Percentiles rank a stretch among this genome's conserved stretches.
phyloP scores from a whole-genome alignment of 2,113 vertebrate species.

The Perca schrenkii region DNA sequence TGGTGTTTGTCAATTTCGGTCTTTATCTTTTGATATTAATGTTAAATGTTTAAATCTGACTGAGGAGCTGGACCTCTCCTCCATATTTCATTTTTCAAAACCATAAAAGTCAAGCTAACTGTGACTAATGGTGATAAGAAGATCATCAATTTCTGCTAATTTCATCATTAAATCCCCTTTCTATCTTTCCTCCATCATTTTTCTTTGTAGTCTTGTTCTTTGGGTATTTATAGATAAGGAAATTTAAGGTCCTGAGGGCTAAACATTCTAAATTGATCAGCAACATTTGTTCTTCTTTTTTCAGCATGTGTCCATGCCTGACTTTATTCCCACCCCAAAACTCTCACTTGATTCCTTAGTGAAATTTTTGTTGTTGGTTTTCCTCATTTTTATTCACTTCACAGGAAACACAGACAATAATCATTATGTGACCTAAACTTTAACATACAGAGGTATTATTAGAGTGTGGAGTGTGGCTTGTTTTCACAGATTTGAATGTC shows the following conservation, averaged over 20 bases:
- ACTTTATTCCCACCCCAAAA: not conserved
- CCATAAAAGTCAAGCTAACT: constrained; percentile 26
- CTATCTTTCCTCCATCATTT: not conserved
- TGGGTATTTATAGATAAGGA: constrained; percentile 23
- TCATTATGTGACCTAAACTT: not conserved
- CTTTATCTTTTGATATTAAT: not conserved
- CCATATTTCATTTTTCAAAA: constrained; percentile 13
- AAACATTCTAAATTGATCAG: constrained; percentile 24
- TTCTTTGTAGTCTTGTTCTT: constrained; percentile 10
- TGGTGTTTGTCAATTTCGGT: constrained; percentile 16
- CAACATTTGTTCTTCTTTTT: not conserved
- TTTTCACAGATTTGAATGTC: not conserved
- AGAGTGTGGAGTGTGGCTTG: not conserved
- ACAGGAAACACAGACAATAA: not conserved
- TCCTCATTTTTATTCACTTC: constrained; percentile 12
- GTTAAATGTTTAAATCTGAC: constrained; percentile 24
- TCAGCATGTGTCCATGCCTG: not conserved
- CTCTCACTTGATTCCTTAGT: not conserved
- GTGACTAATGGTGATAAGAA: constrained; percentile 33
- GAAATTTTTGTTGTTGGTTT: not conserved
- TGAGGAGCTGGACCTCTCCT: not conserved
- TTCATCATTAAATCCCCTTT: constrained; percentile 33
- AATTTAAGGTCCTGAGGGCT: not conserved
- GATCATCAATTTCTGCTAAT: constrained; percentile 47
- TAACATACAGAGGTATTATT: not conserved